Evolutionary conservation across 2,113 vertebrate species (phyloP).

Genomic region (Lonchura striata): DNA sequence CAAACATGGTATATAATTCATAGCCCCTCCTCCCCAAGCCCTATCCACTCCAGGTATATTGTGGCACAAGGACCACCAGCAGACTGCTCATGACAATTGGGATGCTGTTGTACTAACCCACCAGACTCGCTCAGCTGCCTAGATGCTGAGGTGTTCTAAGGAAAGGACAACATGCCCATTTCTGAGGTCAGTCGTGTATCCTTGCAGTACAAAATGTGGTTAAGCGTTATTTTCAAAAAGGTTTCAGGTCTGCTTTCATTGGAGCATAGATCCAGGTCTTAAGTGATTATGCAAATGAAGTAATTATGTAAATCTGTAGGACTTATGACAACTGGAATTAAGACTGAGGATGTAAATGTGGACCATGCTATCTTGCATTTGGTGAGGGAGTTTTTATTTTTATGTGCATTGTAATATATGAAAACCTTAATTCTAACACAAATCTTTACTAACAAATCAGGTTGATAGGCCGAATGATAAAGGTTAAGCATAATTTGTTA

Average conservation of each 20-base stretch:
- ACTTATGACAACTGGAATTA: slow-evolving; percentile 14
- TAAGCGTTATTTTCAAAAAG: background rate
- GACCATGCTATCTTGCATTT: background rate
- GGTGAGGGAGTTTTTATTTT: background rate
- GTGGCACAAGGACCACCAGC: background rate
- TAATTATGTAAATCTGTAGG: slow-evolving; percentile 34
- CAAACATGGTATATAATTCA: background rate
- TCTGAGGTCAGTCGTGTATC: background rate
- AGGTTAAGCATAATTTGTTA: background rate
- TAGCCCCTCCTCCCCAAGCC: background rate
- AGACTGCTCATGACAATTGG: background rate
- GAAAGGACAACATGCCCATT: background rate
- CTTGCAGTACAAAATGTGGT: background rate
- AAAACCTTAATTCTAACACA: background rate
- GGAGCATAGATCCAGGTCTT: background rate
- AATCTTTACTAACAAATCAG: background rate
- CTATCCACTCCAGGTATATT: background rate
- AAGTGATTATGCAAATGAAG: slow-evolving; percentile 16
- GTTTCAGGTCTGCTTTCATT: background rate
- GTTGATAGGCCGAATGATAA: background rate
- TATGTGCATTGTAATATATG: background rate
- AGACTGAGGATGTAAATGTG: background rate
- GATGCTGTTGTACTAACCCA: background rate
- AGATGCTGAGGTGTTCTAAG: background rate
- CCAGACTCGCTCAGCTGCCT: background rate